Conservation (phyloP, 2,113 vertebrate genomes). For the Gallinago jamesoni region DNA sequence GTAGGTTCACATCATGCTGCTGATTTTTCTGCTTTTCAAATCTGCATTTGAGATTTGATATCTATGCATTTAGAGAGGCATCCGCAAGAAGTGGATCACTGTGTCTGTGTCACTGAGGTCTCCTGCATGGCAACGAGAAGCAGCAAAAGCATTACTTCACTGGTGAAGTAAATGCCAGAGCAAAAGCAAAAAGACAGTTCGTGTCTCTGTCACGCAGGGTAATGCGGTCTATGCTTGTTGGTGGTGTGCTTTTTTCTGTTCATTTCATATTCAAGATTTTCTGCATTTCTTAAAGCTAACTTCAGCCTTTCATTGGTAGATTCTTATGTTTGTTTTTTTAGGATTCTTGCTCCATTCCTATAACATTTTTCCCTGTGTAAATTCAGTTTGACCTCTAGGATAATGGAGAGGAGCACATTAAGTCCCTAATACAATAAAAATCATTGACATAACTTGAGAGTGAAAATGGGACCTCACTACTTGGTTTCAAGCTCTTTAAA, state of each 20-base stretch:
- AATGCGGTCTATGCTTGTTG: not conserved
- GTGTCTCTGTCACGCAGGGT: not conserved
- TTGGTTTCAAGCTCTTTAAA: not conserved
- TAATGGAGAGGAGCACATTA: fast-evolving
- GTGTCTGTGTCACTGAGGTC: not conserved
- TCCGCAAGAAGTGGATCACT: not conserved
- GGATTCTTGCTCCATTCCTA: not conserved
- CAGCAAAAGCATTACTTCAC: not conserved
- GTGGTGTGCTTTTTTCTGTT: not conserved
- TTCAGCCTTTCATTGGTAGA: not conserved
- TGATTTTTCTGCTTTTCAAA: not conserved
- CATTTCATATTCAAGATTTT: not conserved
- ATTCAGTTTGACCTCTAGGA: not conserved
- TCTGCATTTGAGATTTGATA: too few species aligned
- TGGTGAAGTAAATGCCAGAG: not conserved
- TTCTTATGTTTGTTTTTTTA: not conserved
- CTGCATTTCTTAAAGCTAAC: not conserved
- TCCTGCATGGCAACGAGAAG: not conserved
- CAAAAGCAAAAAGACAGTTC: not conserved
- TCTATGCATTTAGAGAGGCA: fast-evolving
- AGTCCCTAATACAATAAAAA: not conserved
- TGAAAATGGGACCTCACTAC: not conserved
- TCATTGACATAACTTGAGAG: fast-evolving
- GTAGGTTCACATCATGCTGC: not conserved
- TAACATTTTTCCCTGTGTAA: not conserved